Evolutionary conservation across 1,140 invertebrate genomes (phyloP), one percentile per base, ranked within the genome.

Genomic region (Zophobas atratus): DNA sequence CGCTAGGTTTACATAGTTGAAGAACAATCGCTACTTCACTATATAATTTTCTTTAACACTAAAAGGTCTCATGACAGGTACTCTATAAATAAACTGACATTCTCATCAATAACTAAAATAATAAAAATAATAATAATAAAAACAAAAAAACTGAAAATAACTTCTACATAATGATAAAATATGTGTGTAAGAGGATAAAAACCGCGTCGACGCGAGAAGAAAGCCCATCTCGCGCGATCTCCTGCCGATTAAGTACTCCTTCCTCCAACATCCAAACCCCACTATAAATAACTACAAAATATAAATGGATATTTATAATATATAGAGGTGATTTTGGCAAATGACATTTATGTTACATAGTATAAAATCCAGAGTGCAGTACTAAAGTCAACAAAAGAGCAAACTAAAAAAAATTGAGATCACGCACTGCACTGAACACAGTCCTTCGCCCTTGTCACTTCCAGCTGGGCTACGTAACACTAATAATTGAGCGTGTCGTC

Each of bases 401-500:
- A 39, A n/a, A 55, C 51, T 36, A 35, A 56, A 73, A 72, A 53
- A 55, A 51, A 46, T 56, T 84, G 82, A 84, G 83, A 84, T 83
- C 82, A 82, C 79, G 80, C 76, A 79, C 78, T 78, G 73, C 70
- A 77, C 67, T 56, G 53, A 79, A 39, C 51, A 79, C 77, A 77
- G 71, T 67, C 63, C 70, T 73, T 43, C 71, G 49, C 55, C 51
- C 51, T 51, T 5, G 49, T 36, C 36, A 8, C 71, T 4, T 33
- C 39, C 57, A 63, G 60, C 48, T 41, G 77, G 82, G 89, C 89
- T 90, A 90, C 89, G 89, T 90, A 84, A 90, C 89, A 86, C 89
- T 90, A 81, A 90, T 90, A 79, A 90, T 89, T 76, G 89, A 88
- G 80, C 89, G 88, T 63, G 89, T 87, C 67, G 88, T 87, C 79